Percentiles rank a stretch among this genome's conserved stretches.
Conservation (phyloP, 2,113 vertebrate genomes). For the Muscicapa adusta region DNA sequence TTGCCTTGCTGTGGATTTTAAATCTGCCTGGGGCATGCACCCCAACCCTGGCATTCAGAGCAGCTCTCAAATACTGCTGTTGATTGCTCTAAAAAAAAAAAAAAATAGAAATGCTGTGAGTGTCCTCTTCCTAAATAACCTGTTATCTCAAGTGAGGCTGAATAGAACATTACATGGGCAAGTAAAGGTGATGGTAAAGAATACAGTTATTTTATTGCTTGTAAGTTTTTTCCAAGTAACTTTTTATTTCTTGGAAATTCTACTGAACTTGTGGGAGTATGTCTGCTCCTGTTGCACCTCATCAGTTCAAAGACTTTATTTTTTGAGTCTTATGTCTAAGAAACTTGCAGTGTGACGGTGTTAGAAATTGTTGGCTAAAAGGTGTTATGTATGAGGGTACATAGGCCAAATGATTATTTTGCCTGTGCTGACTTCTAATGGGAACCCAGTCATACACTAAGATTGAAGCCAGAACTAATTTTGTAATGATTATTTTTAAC, state of each 20-base stretch:
- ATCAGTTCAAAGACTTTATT: background rate
- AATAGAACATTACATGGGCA: background rate
- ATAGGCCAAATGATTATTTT: background rate
- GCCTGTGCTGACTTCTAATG: background rate
- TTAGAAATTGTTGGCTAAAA: background rate
- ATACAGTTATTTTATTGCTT: background rate
- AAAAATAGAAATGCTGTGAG: background rate
- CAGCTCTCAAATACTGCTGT: background rate
- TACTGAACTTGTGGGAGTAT: background rate
- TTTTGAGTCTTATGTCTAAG: background rate
- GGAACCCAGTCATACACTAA: conserved; percentile 5
- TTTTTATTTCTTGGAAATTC: background rate
- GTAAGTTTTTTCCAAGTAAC: background rate
- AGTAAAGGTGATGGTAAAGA: background rate
- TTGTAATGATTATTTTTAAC: conserved; percentile 56
- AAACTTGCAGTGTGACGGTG: background rate
- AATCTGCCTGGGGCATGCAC: background rate
- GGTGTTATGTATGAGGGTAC: background rate
- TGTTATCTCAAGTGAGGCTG: background rate
- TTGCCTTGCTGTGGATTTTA: background rate
- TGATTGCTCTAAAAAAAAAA: background rate
- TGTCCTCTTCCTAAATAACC: background rate
- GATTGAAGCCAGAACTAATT: conserved; percentile 34
- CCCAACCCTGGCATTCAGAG: background rate
- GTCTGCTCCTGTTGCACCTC: background rate